These are phyloP conservation scores for Beris morrisii DNA, from an alignment of 2,888 invertebrate species.

Conservation along the genomic window DNA sequence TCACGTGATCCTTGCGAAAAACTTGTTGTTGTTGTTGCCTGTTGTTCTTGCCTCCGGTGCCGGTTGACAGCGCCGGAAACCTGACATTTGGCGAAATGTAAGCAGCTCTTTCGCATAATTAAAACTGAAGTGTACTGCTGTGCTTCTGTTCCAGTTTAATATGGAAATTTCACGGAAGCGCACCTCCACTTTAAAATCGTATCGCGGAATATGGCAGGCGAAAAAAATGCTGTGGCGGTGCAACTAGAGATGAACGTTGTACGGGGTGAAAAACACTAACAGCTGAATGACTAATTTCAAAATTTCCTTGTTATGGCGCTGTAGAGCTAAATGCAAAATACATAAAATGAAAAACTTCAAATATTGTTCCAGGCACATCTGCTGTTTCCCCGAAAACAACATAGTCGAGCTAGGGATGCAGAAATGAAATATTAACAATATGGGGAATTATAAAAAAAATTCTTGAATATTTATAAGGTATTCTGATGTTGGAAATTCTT, in stretches of 20 bases:
- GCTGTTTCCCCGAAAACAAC: slow-evolving; percentile 20
- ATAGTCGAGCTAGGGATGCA: slow-evolving; percentile 12
- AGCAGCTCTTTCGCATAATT: slow-evolving; percentile 37
- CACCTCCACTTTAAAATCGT: neutral
- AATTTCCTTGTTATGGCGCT: neutral
- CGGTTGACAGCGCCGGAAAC: slow-evolving; percentile 2
- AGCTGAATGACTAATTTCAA: slow-evolving; percentile 27
- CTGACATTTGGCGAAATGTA: slow-evolving; percentile 33
- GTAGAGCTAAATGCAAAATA: neutral
- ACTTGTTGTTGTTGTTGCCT: too few species aligned
- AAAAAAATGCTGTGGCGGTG: neutral
- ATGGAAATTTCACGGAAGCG: slow-evolving; percentile 31
- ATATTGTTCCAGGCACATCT: slow-evolving; percentile 27
- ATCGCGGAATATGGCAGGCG: too few species aligned
- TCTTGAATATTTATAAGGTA: slow-evolving; percentile 26
- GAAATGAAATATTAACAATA: slow-evolving; percentile 23
- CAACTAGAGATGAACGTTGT: slow-evolving; percentile 14
- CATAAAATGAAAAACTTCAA: slow-evolving; percentile 5
- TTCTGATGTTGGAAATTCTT: neutral
- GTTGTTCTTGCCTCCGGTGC: neutral
- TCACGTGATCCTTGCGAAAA: slow-evolving; percentile 3
- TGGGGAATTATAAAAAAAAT: neutral
- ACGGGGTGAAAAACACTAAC: slow-evolving; percentile 24
- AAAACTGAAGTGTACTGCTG: slow-evolving; percentile 35
- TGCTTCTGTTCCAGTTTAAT: slow-evolving; percentile 25